Evolutionary conservation across 2,888 invertebrate genomes (phyloP), one percentile per base, ranked within the genome.

Genomic region (Euspilapteryx auroguttella): DNA sequence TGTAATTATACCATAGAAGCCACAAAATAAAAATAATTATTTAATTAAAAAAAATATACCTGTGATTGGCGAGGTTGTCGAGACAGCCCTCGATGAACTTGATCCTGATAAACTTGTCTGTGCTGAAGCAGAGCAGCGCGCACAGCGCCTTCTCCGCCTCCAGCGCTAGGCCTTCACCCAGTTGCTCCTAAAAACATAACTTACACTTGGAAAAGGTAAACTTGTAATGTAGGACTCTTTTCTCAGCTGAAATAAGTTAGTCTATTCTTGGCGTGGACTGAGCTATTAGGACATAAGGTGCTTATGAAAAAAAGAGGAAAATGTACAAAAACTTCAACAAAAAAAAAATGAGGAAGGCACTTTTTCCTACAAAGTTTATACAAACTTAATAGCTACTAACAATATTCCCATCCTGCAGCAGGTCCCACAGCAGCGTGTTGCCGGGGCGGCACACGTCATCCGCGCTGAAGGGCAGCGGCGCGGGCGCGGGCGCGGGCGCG

Each of bases 81-180:
- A 95, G 76, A 47, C 94, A 94, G 6, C 94, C 95, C 59, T 95
- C 94, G 38, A 96, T 94, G 49, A 96, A 96, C 63, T 94, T 94
- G 66, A 93, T 92, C 31, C 93, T 80, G 37, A 95, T 90, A 35
- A 89, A 81, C 39, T 90, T 86, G 56, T 95, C 94, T 2, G 91
- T 90, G 46, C 89, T 93, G 49, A 90, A 94, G 52, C 94, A 94
- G 1, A 96, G 77, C 13, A 95, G 68, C 40, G 91, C 91, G 42
- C 91, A 92, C 1, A 96, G 71, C 2, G 92, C 91, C 47, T 95
- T 95, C 56, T 96, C 95, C 1, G 94, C 94, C 65, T 95, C 95
- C n/a, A 89, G 58, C 0, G 92, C 93, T 28, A 96, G 63, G 1
- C 94, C 93, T 64, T 95, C 95, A 1, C 94, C 91, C 3, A 95